phyloP scores from a whole-genome alignment of 2,113 vertebrate genomes.

The Shinisaurus crocodilurus region DNA sequence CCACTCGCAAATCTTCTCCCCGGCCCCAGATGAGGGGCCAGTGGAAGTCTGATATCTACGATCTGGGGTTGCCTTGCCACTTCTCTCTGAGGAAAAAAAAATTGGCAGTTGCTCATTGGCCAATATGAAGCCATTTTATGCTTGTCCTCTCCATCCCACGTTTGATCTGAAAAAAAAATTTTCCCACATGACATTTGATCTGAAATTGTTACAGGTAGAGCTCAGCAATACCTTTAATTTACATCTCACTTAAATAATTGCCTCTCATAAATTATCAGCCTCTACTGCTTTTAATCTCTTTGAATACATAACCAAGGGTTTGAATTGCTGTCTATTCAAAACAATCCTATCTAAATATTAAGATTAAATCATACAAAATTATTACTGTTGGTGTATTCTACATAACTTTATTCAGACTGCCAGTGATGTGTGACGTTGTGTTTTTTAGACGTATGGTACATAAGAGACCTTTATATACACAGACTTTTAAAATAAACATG shows the following conservation, averaged over 20 bases:
- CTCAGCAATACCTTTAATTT: not conserved
- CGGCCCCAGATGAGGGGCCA: too few relatives aligned
- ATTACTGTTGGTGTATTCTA: not conserved
- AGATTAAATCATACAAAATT: not conserved
- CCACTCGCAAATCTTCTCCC: too few relatives aligned
- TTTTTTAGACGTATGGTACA: not conserved
- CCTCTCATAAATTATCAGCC: not conserved
- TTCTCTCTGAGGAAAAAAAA: not conserved
- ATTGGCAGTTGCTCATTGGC: not conserved
- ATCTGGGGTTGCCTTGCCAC: not conserved
- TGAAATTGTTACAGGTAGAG: not conserved
- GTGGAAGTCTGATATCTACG: too few relatives aligned
- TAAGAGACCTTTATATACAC: not conserved
- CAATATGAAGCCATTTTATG: not conserved
- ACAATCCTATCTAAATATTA: not conserved
- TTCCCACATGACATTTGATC: not conserved
- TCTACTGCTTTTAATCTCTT: not conserved
- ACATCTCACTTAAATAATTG: not conserved
- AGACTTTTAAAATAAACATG: constrained; percentile 26
- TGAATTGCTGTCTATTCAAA: not conserved
- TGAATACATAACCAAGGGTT: not conserved
- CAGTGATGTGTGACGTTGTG: not conserved
- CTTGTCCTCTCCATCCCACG: not conserved
- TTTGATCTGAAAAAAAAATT: not conserved
- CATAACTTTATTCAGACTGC: not conserved